phyloP scores from a whole-genome alignment of 2,113 vertebrate genomes.

The Scomber colias region DNA sequence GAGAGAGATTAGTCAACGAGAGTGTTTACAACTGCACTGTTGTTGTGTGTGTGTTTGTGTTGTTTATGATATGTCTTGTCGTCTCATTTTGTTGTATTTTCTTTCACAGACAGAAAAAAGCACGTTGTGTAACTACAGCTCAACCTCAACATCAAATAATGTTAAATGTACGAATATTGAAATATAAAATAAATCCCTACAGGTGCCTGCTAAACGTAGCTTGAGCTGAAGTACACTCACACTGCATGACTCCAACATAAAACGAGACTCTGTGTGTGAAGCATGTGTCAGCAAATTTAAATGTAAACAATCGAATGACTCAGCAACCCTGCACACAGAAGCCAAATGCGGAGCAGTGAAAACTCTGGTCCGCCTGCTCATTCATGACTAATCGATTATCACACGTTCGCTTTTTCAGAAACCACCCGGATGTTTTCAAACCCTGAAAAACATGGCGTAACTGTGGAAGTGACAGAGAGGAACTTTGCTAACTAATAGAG shows the following conservation, averaged over 20 bases:
- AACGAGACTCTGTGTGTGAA: background rate
- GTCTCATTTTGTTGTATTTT: no score
- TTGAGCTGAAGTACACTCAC: background rate
- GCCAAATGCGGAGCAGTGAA: background rate
- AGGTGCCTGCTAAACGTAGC: no score
- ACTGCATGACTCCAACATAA: accelerated
- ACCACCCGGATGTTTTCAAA: background rate
- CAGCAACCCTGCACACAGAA: background rate
- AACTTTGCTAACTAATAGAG: no score
- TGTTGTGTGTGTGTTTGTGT: background rate
- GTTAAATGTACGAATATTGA: no score
- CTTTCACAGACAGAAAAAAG: background rate
- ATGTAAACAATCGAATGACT: background rate
- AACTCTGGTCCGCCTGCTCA: background rate
- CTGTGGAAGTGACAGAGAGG: no score
- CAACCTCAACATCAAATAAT: no score
- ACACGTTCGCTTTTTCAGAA: background rate
- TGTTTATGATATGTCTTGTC: no score
- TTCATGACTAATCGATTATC: background rate
- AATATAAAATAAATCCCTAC: no score
- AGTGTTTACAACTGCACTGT: background rate
- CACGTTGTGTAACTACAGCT: background rate
- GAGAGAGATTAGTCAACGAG: background rate
- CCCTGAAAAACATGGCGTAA: no score
- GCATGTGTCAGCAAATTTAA: constrained; percentile 34